Evolutionary conservation across 2,797 vertebrate species (phyloP), one percentile per base, ranked within the genome.

Genomic region (Acomys russatus): DNA sequence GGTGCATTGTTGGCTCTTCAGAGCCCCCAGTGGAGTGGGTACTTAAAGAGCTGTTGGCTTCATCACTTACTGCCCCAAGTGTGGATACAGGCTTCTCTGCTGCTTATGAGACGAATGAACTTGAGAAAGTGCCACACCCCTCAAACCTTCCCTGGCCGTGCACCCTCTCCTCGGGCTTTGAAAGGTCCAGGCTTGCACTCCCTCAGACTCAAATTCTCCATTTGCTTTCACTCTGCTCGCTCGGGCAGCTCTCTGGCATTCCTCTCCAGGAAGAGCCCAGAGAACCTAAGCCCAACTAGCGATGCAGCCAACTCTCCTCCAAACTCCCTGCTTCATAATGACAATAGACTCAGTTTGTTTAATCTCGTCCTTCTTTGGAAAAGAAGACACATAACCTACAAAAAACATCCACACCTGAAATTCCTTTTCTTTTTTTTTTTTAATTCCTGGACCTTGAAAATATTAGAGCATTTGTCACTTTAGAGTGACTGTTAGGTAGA

Each of bases 331-430:
- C 78, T 95, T 97, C 92, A 80, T 87, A 70, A 87, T 96, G 88
- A 71, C 96, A 88, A 64, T 86, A 15, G 64, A 59, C 70, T 96
- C 38, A 51, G n/a, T 90, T 93, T 89, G 49, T 82, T 91, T 91
- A 64, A 1, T 95, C 28, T 18, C 28, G 79, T 71, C 10, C 8
- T 88, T 78, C 20, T 94, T 91, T 70, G 80, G 64, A 44, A 20
- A 78, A 68, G 56, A 77, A 73, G 38, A 5, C 0, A 66, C 11
- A 17, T 90, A 82, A 78, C 30, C 49, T 92, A 95, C 71, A 93
- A 77, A 96, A 96, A 66, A 54, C 76, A 44, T 44, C 38, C 17
- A 73, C 9, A 84, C 6, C 79, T 78, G 33, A 66, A 30, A 74
- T 89, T 38, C 11, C 20, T 56, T 73, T 79, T 71, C 56, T 77